phyloP scores from a whole-genome alignment of 2,888 invertebrate species.

The Drosophila pseudotalamancana region DNA sequence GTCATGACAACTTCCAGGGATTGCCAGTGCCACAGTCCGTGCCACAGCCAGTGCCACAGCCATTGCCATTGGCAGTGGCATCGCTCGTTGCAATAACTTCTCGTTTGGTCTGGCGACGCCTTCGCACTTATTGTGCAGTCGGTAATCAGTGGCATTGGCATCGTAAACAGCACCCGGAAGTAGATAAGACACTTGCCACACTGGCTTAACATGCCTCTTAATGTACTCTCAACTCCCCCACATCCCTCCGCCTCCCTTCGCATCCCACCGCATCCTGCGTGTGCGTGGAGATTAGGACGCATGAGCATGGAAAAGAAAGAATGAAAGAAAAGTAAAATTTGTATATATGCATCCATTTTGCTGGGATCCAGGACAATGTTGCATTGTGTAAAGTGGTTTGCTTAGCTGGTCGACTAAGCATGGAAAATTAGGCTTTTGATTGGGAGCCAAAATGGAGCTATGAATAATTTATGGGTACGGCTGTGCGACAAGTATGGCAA shows the following conservation, averaged over 20 bases:
- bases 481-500: conserved; percentile 19
- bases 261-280: not conserved
- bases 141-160: conserved; percentile 76
- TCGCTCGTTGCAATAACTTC: conserved; percentile 74
- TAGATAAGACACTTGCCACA: conserved; percentile 74
- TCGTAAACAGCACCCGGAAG: conserved; percentile 72
- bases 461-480: conserved; percentile 69
- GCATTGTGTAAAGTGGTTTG: conserved; percentile 39
- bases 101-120: conserved; percentile 55
- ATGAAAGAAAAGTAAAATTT: conserved; percentile 47
- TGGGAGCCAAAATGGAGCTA: conserved; percentile 58
- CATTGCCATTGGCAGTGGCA: conserved; percentile 16
- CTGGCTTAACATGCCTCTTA: conserved; percentile 64
- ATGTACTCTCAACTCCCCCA: conserved; percentile 31
- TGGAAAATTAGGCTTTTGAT: conserved; percentile 66
- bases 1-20: conserved; percentile 62
- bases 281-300: conserved; percentile 47
- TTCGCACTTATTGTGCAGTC: conserved; percentile 59
- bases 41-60: conserved; percentile 9
- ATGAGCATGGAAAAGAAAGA: no score
- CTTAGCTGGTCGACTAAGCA: conserved; percentile 55
- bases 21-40: conserved; percentile 7
- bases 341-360: conserved; percentile 51
- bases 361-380: conserved; percentile 42
- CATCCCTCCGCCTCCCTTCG: not conserved